Conservation (phyloP, 2,113 vertebrate species). For the Perognathus longimembris region DNA sequence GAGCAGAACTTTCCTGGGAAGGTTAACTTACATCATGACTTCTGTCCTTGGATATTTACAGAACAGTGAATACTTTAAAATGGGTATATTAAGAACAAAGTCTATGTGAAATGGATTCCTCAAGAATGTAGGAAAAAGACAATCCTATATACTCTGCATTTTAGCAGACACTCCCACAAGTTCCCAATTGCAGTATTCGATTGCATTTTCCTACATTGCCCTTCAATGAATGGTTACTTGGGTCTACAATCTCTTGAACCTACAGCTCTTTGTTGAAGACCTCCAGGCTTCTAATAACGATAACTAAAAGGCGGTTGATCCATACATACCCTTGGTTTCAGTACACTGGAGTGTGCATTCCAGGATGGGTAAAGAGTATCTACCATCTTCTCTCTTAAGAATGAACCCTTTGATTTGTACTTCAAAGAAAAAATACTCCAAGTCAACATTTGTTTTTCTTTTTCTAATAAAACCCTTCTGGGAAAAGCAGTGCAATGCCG, state of each 20-base stretch:
- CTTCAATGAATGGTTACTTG: slow-evolving; percentile 61
- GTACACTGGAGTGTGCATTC: slow-evolving; percentile 62
- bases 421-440: slow-evolving; percentile 56
- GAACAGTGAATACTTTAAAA: slow-evolving; percentile 47
- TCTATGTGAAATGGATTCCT: slow-evolving; percentile 41
- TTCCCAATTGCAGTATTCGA: slow-evolving; percentile 23
- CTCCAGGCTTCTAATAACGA: slow-evolving; percentile 74
- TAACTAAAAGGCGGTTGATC: slow-evolving; percentile 74
- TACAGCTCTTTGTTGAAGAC: slow-evolving; percentile 72
- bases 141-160: neutral
- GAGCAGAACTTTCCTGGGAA: neutral
- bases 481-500: neutral
- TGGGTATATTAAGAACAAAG: slow-evolving; percentile 48
- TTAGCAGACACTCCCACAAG: slow-evolving; percentile 11
- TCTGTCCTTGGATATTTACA: slow-evolving; percentile 51
- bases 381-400: slow-evolving; percentile 65
- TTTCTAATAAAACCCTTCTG: slow-evolving; percentile 59
- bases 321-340: slow-evolving; percentile 60
- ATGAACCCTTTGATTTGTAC: slow-evolving; percentile 68
- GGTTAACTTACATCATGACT: neutral
- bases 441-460: slow-evolving; percentile 68
- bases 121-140: slow-evolving; percentile 20
- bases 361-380: slow-evolving; percentile 69
- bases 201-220: slow-evolving; percentile 51
- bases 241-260: slow-evolving; percentile 67